A percentile compares a stretch with the other conserved stretches of the same genome.
These are phyloP conservation scores for Montipora capitata DNA, from an alignment of 92 coral and sea anemone genomes.

Conservation along the genomic window DNA sequence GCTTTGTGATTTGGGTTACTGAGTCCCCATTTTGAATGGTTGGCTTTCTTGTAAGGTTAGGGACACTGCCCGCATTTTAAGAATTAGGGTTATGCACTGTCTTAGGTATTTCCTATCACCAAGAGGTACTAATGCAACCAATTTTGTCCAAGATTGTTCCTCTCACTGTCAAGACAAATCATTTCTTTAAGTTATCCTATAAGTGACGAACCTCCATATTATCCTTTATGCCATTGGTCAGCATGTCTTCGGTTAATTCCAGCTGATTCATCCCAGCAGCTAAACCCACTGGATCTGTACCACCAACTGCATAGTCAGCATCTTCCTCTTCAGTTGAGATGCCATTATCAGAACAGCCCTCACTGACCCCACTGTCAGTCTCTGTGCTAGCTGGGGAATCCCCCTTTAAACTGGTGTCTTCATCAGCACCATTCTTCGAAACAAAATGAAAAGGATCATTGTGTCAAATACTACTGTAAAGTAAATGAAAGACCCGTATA, in stretches of 20 bases:
- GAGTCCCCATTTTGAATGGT: too few relatives aligned
- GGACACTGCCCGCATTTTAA: too few relatives aligned
- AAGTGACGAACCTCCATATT: constrained; percentile 29
- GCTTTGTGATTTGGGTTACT: too few relatives aligned
- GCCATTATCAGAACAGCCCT: constrained; percentile 95
- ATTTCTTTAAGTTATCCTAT: not conserved
- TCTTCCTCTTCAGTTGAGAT: constrained; percentile 91
- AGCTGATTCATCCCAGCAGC: constrained; percentile 12
- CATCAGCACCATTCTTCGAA: constrained; percentile 64
- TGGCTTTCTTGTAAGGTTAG: too few relatives aligned
- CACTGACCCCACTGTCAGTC: constrained; percentile 98
- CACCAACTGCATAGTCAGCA: constrained; percentile 48
- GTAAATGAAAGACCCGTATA: too few relatives aligned
- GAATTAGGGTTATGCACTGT: too few relatives aligned
- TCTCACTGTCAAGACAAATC: too few relatives aligned
- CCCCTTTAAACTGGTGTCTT: constrained; percentile 84
- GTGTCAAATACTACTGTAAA: not conserved
- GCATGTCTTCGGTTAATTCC: constrained; percentile 43
- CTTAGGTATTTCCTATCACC: too few relatives aligned
- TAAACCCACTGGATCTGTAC: not conserved
- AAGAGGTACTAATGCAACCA: too few relatives aligned
- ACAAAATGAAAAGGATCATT: too few relatives aligned
- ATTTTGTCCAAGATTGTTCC: too few relatives aligned
- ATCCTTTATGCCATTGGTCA: constrained; percentile 19
- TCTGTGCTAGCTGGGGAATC: constrained; percentile 96